Percentiles rank a stretch among this genome's conserved stretches.
Conservation (phyloP, 1,140 invertebrate species). For the Platyscapa corneri region DNA sequence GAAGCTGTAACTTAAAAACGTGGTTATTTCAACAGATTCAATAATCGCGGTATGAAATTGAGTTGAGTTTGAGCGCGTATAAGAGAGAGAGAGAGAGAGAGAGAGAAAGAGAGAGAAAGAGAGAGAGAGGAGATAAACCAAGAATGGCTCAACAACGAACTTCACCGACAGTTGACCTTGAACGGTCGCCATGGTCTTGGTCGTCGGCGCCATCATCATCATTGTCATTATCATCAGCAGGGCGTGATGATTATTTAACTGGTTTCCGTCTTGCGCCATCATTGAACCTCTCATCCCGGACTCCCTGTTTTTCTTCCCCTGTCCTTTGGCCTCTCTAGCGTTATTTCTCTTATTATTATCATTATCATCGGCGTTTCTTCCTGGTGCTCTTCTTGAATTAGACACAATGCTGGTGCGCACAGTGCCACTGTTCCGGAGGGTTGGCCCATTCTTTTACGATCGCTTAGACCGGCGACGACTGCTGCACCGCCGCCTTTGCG, state of each 20-base stretch:
- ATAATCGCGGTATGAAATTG: background rate
- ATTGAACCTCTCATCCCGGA: background rate
- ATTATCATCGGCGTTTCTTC: slow-evolving; percentile 31
- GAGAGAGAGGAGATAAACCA: background rate
- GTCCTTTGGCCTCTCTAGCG: background rate
- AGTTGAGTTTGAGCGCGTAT: background rate
- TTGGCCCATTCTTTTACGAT: slow-evolving; percentile 46
- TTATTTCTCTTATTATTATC: slow-evolving; percentile 15
- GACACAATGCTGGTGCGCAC: background rate
- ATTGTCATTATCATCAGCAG: slow-evolving; percentile 39
- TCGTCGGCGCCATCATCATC: slow-evolving; percentile 20
- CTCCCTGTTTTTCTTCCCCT: background rate
- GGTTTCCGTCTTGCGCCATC: slow-evolving; percentile 30
- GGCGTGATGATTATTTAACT: slow-evolving; percentile 42
- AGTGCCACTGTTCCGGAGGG: slow-evolving; percentile 10
- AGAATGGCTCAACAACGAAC: background rate
- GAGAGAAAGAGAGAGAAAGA: background rate
- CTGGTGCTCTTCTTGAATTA: background rate
- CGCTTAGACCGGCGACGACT: slow-evolving; percentile 10
- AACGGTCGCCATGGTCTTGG: slow-evolving; percentile 9
- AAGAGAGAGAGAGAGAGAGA: background rate
- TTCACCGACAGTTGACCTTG: background rate
- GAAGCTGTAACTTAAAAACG: background rate
- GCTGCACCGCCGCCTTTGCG: background rate
- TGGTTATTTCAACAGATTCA: background rate